Percentiles rank a stretch among this genome's conserved stretches.
Evolutionary conservation across 2,113 vertebrate species (phyloP).

Genomic region (Phasianus colchicus): DNA sequence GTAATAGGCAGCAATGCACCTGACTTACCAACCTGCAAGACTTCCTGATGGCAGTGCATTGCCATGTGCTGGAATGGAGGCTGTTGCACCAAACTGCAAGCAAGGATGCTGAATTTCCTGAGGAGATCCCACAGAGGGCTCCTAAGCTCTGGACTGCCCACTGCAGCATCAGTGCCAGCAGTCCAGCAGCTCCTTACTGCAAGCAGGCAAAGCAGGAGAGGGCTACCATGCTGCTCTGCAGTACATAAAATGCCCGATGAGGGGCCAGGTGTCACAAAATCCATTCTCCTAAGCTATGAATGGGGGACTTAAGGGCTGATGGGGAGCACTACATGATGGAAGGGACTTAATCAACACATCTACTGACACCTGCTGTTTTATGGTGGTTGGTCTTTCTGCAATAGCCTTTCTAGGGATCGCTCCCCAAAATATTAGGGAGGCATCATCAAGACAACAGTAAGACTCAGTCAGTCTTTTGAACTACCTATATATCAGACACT

Average conservation of each 20-base stretch:
- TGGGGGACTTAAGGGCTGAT: background rate
- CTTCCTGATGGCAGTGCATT: no score
- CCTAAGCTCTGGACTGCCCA: background rate
- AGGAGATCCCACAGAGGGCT: background rate
- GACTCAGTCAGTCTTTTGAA: background rate
- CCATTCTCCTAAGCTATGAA: background rate
- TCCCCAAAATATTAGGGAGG: background rate
- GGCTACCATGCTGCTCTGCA: accelerated
- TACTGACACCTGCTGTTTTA: accelerated
- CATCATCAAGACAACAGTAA: background rate
- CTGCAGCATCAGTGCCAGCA: background rate
- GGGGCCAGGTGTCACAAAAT: background rate
- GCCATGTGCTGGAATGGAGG: background rate
- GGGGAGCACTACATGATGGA: background rate
- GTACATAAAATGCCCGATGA: background rate
- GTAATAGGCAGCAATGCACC: background rate
- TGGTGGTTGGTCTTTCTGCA: background rate
- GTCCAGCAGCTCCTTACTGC: background rate
- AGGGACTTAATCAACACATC: background rate
- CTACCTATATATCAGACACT: accelerated
- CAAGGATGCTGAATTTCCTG: background rate
- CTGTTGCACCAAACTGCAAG: background rate
- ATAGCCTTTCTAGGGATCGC: background rate
- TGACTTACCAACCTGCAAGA: background rate
- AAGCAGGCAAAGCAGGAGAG: background rate